A percentile compares a stretch with the other conserved stretches of the same genome.
These are phyloP conservation scores for Aleiodes sp. DNA, from an alignment of 1,140 invertebrate species.

Conservation along the genomic window DNA sequence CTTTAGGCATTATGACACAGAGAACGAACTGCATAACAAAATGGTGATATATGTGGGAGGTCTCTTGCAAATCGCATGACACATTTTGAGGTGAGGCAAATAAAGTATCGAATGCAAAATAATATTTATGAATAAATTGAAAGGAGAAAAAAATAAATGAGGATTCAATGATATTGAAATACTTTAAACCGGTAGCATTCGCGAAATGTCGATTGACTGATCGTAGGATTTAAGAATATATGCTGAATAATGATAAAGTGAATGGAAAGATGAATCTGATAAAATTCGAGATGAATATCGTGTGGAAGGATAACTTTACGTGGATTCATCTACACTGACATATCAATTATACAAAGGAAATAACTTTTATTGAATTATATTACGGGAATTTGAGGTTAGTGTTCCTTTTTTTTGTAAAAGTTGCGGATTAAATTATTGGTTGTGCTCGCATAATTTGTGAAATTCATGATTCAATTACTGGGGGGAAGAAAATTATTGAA, in stretches of 20 bases:
- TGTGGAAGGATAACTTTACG: neutral
- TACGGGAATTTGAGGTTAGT: too few species aligned
- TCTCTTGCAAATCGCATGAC: slow-evolving; percentile 6
- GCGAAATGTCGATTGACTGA: slow-evolving; percentile 5
- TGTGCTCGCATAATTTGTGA: too few species aligned
- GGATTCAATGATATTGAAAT: slow-evolving; percentile 11
- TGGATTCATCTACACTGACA: neutral
- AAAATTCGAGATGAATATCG: neutral
- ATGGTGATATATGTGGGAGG: slow-evolving; percentile 10
- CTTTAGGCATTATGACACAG: slow-evolving; percentile 48
- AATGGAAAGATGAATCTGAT: neutral
- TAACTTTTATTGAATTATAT: too few species aligned
- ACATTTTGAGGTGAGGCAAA: slow-evolving; percentile 18
- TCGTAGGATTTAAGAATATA: neutral
- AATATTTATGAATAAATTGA: too few species aligned
- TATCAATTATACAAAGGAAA: neutral
- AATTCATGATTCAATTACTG: too few species aligned
- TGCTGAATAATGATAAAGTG: neutral
- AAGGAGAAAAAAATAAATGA: neutral
- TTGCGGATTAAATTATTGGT: too few species aligned
- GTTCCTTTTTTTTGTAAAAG: too few species aligned
- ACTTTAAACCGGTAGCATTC: neutral
- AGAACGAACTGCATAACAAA: slow-evolving; percentile 33
- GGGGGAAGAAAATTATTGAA: too few species aligned
- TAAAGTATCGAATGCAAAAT: neutral